Conservation (phyloP, 1,140 invertebrate species). For the Microvelia longipes region DNA sequence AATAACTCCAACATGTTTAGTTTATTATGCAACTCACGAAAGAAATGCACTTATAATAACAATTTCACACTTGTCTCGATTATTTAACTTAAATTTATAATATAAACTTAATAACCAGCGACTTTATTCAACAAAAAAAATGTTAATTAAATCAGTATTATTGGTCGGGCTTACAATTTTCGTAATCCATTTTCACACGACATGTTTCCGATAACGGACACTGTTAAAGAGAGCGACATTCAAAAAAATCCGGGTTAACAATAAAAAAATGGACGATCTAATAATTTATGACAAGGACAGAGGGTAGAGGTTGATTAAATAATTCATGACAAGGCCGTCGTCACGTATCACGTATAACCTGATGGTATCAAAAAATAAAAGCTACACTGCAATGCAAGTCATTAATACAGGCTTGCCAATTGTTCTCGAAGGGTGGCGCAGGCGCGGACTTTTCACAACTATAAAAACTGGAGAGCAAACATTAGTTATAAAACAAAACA, state of each 20-base stretch:
- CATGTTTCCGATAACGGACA: neutral
- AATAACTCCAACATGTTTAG: too few relatives aligned
- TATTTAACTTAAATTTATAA: too few relatives aligned
- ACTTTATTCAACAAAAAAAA: too few relatives aligned
- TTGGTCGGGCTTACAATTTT: neutral
- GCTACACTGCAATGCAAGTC: neutral
- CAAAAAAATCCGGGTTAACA: neutral
- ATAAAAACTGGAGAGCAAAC: too few relatives aligned
- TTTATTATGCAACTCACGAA: too few relatives aligned
- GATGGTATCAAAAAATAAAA: neutral
- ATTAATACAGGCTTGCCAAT: neutral
- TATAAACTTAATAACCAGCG: too few relatives aligned
- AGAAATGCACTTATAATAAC: too few relatives aligned
- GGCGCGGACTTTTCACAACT: too few relatives aligned
- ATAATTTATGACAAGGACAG: neutral
- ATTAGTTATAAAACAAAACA: too few relatives aligned
- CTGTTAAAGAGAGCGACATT: neutral
- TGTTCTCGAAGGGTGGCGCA: too few relatives aligned
- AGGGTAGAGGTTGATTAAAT: neutral
- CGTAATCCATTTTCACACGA: neutral
- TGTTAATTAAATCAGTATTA: too few relatives aligned
- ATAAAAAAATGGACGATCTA: neutral
- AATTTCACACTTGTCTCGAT: too few relatives aligned
- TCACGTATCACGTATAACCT: neutral
- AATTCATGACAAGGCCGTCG: neutral